Conservation (phyloP, 2,888 invertebrate species). For the Apamea epomidion region DNA sequence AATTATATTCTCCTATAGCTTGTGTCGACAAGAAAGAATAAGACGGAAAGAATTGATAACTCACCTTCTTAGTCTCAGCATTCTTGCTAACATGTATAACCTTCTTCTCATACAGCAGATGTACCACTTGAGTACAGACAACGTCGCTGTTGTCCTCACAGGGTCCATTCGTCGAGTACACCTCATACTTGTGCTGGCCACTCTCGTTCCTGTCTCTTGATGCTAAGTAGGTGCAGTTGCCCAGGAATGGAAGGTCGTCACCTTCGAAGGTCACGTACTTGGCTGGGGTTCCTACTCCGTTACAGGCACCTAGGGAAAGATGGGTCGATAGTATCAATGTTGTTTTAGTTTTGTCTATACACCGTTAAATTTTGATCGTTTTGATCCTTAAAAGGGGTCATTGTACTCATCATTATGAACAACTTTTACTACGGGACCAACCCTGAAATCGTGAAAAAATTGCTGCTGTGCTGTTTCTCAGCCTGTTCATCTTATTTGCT, state of each 20-base stretch:
- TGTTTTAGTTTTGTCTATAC: not conserved
- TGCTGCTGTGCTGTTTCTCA: not conserved
- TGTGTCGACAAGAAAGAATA: too few species aligned
- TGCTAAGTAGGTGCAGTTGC: slow-evolving; percentile 96
- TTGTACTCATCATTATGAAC: too few species aligned
- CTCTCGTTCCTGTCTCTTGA: slow-evolving; percentile 91
- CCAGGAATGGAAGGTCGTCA: slow-evolving; percentile 94
- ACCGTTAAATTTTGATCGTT: too few species aligned
- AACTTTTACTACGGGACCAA: too few species aligned
- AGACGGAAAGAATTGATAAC: not conserved
- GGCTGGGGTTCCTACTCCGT: slow-evolving; percentile 93
- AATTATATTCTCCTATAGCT: too few species aligned
- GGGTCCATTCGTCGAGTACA: slow-evolving; percentile 93
- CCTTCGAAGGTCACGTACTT: slow-evolving; percentile 96
- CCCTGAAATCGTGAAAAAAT: too few species aligned
- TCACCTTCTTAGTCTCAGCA: slow-evolving; percentile 80
- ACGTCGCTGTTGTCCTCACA: slow-evolving; percentile 90
- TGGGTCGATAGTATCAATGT: not conserved
- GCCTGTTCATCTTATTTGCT: not conserved
- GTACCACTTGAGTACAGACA: slow-evolving; percentile 92
- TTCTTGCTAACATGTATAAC: slow-evolving; percentile 90
- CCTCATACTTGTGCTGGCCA: slow-evolving; percentile 90
- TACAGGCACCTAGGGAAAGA: slow-evolving; percentile 89
- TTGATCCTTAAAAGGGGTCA: too few species aligned
- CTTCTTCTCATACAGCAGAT: slow-evolving; percentile 92